Evolutionary conservation across 2,888 invertebrate genomes (phyloP).

Genomic region (Lepidochitona cinerea): DNA sequence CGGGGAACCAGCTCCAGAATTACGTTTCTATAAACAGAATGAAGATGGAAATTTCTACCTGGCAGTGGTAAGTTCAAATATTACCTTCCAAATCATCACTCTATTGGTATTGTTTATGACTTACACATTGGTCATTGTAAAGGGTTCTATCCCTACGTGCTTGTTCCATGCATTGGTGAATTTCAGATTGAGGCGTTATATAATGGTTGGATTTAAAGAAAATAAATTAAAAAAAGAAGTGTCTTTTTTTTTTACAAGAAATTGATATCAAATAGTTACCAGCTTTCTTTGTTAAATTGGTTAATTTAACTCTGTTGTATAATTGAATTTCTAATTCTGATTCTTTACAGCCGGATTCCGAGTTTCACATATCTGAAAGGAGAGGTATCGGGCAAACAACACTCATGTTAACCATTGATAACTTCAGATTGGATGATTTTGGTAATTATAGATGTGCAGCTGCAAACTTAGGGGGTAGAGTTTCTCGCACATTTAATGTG

Average conservation of each 20-base stretch:
- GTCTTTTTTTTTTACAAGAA: too few relatives aligned
- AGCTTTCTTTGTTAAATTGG: too few relatives aligned
- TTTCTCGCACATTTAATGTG: neutral
- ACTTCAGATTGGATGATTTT: neutral
- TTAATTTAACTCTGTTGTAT: too few relatives aligned
- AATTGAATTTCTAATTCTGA: neutral
- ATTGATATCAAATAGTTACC: too few relatives aligned
- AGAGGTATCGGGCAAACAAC: neutral
- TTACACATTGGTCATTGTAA: too few relatives aligned
- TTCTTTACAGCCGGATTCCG: neutral
- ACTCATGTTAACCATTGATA: neutral
- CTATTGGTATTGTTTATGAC: too few relatives aligned
- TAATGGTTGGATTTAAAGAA: too few relatives aligned
- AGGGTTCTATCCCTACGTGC: too few relatives aligned
- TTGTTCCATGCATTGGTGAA: too few relatives aligned
- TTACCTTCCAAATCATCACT: too few relatives aligned
- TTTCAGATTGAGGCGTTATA: too few relatives aligned
- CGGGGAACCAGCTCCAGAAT: neutral
- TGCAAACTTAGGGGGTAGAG: neutral
- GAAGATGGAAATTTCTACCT: neutral
- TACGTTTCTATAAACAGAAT: neutral
- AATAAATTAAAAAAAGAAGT: too few relatives aligned
- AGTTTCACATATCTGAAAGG: neutral
- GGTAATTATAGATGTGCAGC: neutral
- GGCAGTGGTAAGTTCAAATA: neutral